These are phyloP conservation scores for Marcusenius ussheri DNA, from an alignment of 2,113 vertebrate species.

Conservation along the genomic window DNA sequence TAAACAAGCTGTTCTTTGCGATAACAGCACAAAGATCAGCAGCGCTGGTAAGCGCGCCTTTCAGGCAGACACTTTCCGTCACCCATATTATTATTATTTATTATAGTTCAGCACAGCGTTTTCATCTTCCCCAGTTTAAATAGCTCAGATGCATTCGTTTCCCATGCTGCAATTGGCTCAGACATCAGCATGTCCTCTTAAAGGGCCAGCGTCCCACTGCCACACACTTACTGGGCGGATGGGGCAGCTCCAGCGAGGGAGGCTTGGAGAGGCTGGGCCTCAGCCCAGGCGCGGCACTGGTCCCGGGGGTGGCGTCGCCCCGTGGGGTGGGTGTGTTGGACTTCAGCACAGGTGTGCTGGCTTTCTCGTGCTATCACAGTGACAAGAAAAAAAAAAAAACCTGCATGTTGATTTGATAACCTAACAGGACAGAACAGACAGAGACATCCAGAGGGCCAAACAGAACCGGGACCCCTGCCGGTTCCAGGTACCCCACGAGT, in stretches of 20 bases:
- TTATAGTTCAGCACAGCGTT: background rate
- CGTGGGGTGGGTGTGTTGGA: constrained; percentile 89
- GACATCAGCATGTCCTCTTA: background rate
- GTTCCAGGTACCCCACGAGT: background rate
- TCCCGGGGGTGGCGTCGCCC: constrained; percentile 83
- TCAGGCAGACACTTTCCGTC: background rate
- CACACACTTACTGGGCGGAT: constrained; percentile 72
- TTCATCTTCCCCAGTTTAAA: background rate
- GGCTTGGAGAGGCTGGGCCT: constrained; percentile 83
- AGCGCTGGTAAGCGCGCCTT: background rate
- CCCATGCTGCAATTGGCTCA: background rate
- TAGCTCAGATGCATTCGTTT: background rate
- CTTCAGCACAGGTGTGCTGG: constrained; percentile 86
- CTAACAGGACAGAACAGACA: background rate
- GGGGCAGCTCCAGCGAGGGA: constrained; percentile 83
- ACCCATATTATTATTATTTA: background rate
- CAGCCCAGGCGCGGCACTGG: constrained; percentile 80
- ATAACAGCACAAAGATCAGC: background rate
- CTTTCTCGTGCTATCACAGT: constrained; percentile 81
- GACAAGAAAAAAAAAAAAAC: background rate
- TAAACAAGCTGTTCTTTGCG: background rate
- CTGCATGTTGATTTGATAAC: background rate
- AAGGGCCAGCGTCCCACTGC: background rate
- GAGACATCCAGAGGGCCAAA: background rate
- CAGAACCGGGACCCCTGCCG: background rate